Base-by-base conservation (phyloP, 1,140 invertebrate species). In the Drosophila eugracilis region DNA sequence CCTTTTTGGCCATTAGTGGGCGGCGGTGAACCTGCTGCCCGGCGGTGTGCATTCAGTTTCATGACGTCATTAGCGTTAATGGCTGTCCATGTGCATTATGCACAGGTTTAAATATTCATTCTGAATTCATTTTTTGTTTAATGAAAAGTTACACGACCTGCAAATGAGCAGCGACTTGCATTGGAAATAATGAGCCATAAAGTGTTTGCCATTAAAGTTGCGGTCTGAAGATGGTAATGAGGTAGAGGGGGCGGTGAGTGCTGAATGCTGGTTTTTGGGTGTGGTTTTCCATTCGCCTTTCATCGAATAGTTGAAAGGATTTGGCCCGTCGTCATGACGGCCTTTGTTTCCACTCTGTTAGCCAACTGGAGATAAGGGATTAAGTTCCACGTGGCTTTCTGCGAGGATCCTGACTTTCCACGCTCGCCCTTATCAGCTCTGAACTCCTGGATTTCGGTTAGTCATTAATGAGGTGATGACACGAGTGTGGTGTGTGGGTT, bases 21-120 rank as follows among this genome's bases (percentile, higher is more conserved):
- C 7, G 42, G 36, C 12, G 30, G 26, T 17, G 10, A 5, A 14
- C 10, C 22, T 17, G 4, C 10, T 24, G 10, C 9, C 41, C 26
- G 26, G 78, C 53, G 37, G 41, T 50, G 55, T 47, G 78, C 78
- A 81, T 81, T 77, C 60, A 77, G 65, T 81, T 84, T 83, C 78
- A 84, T 81, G 78, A 83, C 78, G 79, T 81, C 78, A 74, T 81
- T 81, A 81, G 78, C 75, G 78, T 73, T 81, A 81, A 81, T 81
- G 78, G 71, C 78, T 58, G 71, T 66, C 37, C 53, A 41, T 70
- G 79, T 80, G 78, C 78, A 80, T 80, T 57, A 80, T 81, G 78
- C 78, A 55, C 42, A 50, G 70, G 60, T 74, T 81, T 78, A 81
- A 81, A 78, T 70, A 78, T 83, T 78, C 77, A 70, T 41, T 80